Conservation (phyloP, 2,797 vertebrate genomes). For the Poeciliopsis paucimaculata region DNA sequence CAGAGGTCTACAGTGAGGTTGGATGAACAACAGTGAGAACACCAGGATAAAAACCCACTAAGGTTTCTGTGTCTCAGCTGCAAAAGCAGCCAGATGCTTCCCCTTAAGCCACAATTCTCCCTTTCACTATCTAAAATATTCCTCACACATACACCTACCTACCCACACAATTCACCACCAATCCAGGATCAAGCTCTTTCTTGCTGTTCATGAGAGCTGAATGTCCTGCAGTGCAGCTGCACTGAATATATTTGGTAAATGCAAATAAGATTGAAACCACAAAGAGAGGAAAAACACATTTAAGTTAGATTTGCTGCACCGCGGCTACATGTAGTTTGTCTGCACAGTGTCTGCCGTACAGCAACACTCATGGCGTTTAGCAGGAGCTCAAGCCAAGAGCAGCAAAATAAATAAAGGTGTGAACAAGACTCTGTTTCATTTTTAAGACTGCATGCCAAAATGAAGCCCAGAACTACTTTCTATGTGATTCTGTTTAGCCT, state of each 20-base stretch:
- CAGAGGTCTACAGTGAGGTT: constrained; percentile 43
- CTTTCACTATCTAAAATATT: constrained; percentile 54
- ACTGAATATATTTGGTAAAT: constrained; percentile 26
- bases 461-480: constrained; percentile 43
- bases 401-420: constrained; percentile 67
- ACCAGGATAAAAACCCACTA: constrained; percentile 50
- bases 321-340: constrained; percentile 39
- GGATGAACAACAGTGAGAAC: constrained; percentile 66
- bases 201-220: constrained; percentile 25
- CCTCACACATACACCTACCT: constrained; percentile 41
- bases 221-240: constrained; percentile 5
- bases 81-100: constrained; percentile 54
- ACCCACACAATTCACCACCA: constrained; percentile 39
- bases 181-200: constrained; percentile 22
- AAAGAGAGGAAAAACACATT: constrained; percentile 41
- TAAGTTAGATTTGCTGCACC: constrained; percentile 36
- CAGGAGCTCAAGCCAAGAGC: constrained; percentile 46
- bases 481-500: constrained; percentile 61
- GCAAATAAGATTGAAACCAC: constrained; percentile 21
- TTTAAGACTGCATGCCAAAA: constrained; percentile 53
- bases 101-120: constrained; percentile 50
- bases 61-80: constrained; percentile 51
- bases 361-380: constrained; percentile 29
- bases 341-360: constrained; percentile 46
- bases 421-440: constrained; percentile 59